These are phyloP conservation scores for Crambe crambe DNA, from an alignment of 37 sponge, comb jelly and placozoan genomes.

Conservation along the genomic window DNA sequence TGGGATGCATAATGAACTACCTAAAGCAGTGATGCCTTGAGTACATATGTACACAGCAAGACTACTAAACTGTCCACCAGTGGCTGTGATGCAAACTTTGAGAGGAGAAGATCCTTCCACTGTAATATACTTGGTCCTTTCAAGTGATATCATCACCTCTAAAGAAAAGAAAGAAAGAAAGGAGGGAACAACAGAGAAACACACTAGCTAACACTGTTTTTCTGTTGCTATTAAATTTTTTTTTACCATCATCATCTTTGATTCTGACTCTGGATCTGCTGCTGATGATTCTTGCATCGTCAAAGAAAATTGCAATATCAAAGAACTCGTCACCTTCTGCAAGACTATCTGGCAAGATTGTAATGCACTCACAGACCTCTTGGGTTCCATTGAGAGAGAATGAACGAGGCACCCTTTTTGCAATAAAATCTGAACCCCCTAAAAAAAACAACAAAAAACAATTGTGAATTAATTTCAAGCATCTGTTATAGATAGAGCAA, in stretches of 20 bases:
- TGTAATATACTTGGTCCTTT: not conserved
- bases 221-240: too few relatives aligned
- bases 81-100: not conserved
- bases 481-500: not conserved
- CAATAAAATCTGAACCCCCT: not conserved
- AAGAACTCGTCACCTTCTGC: conserved; percentile 12
- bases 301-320: not conserved
- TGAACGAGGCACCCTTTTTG: not conserved
- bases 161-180: not conserved
- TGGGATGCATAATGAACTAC: too few relatives aligned
- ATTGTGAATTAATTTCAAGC: not conserved
- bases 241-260: conserved; percentile 7
- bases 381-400: not conserved
- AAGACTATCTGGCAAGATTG: not conserved
- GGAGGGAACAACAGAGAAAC: not conserved
- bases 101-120: not conserved
- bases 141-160: not conserved
- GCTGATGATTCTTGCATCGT: not conserved
- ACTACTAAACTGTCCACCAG: not conserved
- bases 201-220: too few relatives aligned
- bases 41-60: not conserved
- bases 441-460: not conserved
- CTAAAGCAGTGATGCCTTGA: not conserved
- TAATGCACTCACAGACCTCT: not conserved
- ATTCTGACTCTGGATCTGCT: not conserved